Evolutionary conservation across 2,113 vertebrate genomes (phyloP).

Genomic region (Laterallus jamaicensis): DNA sequence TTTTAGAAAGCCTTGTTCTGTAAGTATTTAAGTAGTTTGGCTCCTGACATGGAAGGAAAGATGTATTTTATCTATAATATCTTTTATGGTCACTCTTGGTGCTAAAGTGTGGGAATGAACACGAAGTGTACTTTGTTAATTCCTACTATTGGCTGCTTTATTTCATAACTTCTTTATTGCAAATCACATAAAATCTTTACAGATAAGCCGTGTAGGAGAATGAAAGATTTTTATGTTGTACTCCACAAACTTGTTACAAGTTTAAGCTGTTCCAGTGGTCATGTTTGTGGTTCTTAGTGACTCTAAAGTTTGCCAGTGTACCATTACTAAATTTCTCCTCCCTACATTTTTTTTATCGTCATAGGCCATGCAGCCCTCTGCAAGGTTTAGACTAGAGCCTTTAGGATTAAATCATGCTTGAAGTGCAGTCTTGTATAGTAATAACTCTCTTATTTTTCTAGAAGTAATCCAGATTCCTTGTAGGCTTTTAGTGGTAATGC

Average conservation of each 20-base stretch:
- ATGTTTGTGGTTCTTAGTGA: neutral
- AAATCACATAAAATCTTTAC: constrained; percentile 48
- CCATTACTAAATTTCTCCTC: constrained; percentile 5
- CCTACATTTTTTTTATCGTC: neutral
- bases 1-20: neutral
- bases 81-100: neutral
- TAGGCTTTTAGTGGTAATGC: neutral
- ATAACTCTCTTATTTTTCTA: neutral
- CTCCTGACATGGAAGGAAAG: neutral
- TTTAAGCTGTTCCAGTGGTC: neutral
- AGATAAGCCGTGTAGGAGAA: neutral
- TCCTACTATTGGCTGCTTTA: neutral
- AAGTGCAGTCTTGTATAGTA: neutral
- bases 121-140: neutral
- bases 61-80: neutral
- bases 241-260: neutral
- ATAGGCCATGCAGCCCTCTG: neutral
- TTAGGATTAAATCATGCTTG: neutral
- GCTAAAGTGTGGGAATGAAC: neutral
- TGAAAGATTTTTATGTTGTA: constrained; percentile 12
- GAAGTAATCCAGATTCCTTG: neutral
- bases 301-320: neutral
- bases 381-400: constrained; percentile 14
- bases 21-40: constrained; percentile 35
- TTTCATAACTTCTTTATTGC: constrained; percentile 40